Evolutionary conservation across 2,113 vertebrate species (phyloP), one percentile per base, ranked within the genome.

Genomic region (Spheniscus mendiculus): DNA sequence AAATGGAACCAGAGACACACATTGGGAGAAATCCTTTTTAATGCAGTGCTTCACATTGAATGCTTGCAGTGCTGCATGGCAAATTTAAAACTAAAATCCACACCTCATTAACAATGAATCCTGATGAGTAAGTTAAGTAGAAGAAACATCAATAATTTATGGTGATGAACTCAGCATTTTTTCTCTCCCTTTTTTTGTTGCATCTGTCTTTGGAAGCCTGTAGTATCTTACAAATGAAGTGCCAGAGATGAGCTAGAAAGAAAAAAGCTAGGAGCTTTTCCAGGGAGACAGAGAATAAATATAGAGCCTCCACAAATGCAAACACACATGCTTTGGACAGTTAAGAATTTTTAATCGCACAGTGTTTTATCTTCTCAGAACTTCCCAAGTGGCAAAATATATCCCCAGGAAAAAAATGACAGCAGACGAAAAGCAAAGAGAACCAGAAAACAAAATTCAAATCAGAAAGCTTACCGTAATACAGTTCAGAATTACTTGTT

Each of bases 91-190:
- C 92, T 95, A 95, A 96, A 95, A 96, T 87, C 94, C 83, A 95
- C 96, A 97, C 92, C 91, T 97, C 95, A 96, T 97, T 98, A 97
- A 97, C 89, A 96, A 90, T 96, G 97, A 96, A 97, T 97, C 78
- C 89, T 96, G 96, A 97, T 95, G 95, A 95, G 84, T 97, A 97
- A 96, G 84, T 97, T 95, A 97, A 97, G 89, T 90, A 90, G 95
- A 96, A 92, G 63, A 81, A 97, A 69, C 66, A 90, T 97, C 93
- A 97, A 97, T 97, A 97, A 97, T 97, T 96, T 97, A 97, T 97
- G 94, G 87, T 95, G 95, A 97, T 95, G 95, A 96, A 92, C 95
- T 96, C 96, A 84, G 95, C 94, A 79, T 95, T 97, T 97, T 92
- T n/a, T 58, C 56, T 71, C 87, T 93, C 47, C 42, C 25, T 93